Conservation (phyloP, 2,797 vertebrate species). For the Carcharodon carcharias region DNA sequence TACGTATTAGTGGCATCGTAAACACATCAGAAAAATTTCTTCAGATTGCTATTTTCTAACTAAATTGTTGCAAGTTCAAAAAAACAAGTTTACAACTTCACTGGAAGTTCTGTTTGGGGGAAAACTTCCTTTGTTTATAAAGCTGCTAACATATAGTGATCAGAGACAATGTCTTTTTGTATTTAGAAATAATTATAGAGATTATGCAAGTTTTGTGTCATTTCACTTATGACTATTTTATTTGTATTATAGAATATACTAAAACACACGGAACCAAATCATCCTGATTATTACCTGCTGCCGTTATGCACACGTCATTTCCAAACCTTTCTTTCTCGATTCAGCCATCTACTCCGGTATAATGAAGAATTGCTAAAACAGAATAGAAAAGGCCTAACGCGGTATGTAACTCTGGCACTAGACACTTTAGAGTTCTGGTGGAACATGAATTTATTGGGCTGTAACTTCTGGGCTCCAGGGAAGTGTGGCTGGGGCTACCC, state of each 20-base stretch:
- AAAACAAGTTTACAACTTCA: no score
- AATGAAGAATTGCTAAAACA: conserved; percentile 85
- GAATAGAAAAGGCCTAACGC: conserved; percentile 81
- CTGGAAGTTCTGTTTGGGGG: not conserved
- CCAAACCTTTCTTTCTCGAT: conserved; percentile 78
- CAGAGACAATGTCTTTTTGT: conserved; percentile 40
- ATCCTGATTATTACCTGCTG: conserved; percentile 91
- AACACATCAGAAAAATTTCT: conserved; percentile 36
- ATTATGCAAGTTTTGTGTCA: not conserved
- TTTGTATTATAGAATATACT: conserved; percentile 66
- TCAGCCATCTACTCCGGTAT: conserved; percentile 83
- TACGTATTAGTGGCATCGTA: not conserved
- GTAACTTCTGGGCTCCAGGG: no score
- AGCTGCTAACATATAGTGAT: not conserved
- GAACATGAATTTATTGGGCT: not conserved
- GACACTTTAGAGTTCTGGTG: not conserved
- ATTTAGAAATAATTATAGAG: not conserved
- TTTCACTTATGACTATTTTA: conserved; percentile 23
- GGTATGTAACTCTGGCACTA: conserved; percentile 58
- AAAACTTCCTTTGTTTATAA: no score
- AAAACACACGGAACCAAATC: conserved; percentile 83
- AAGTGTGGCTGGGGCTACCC: no score
- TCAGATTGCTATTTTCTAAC: not conserved
- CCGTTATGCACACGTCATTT: conserved; percentile 89
- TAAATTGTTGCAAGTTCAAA: not conserved